Percentiles rank a stretch among this genome's conserved stretches.
Conservation (phyloP, 2,113 vertebrate genomes). For the Scalopus aquaticus region DNA sequence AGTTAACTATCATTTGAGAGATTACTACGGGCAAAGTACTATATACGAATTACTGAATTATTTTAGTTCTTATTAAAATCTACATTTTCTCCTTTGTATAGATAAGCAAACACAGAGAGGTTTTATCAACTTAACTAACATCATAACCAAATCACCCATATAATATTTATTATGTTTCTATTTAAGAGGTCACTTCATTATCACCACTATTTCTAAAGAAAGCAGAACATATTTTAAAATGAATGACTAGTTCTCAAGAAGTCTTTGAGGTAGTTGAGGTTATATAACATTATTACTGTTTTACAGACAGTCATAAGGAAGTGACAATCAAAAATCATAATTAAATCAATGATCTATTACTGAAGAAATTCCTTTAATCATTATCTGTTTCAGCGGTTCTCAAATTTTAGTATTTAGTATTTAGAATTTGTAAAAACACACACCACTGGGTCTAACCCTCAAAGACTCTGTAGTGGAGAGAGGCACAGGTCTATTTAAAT, state of each 20-base stretch:
- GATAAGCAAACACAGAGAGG: neutral
- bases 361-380: neutral
- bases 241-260: constrained; percentile 1
- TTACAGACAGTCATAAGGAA: neutral
- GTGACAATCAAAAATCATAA: neutral
- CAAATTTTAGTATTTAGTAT: constrained; percentile 20
- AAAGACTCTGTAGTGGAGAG: neutral
- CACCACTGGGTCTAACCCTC: neutral
- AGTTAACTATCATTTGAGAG: neutral
- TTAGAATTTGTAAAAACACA: neutral
- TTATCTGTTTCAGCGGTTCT: neutral
- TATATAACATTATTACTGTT: neutral
- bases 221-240: constrained; percentile 39
- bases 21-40: neutral
- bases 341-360: neutral
- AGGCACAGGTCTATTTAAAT: neutral
- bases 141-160: neutral
- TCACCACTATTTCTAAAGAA: neutral
- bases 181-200: neutral
- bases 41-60: neutral
- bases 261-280: neutral
- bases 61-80: constrained; percentile 47
- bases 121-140: neutral
- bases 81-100: neutral
- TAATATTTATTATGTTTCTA: neutral